phyloP scores from a whole-genome alignment of 2,797 vertebrate genomes.

The Diplodus sargus region DNA sequence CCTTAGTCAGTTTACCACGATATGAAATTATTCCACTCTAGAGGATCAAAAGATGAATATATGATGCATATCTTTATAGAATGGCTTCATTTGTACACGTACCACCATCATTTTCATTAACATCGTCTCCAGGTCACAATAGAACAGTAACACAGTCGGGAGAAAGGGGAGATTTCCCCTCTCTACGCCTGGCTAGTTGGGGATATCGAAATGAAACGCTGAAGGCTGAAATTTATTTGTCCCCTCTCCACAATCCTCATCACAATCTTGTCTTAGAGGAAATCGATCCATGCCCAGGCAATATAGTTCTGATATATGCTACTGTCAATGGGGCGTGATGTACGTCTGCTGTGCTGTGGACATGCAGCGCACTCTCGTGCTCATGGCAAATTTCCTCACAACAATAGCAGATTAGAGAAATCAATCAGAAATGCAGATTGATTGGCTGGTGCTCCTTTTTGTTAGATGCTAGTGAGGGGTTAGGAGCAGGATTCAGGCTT shows the following conservation, averaged over 20 bases:
- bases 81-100: slow-evolving; percentile 1
- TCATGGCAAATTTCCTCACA: slow-evolving; percentile 38
- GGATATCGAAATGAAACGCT: slow-evolving; percentile 40
- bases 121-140: slow-evolving; percentile 13
- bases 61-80: slow-evolving; percentile 20
- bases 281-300: slow-evolving; percentile 65
- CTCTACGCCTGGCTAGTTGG: slow-evolving; percentile 44
- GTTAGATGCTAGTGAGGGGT: background rate
- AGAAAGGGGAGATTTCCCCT: slow-evolving; percentile 30
- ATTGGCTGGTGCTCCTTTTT: background rate
- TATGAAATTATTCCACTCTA: slow-evolving; percentile 32
- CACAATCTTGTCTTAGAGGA: slow-evolving; percentile 58
- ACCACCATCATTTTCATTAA: slow-evolving; percentile 2
- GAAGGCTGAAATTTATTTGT: slow-evolving; percentile 59
- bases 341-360: slow-evolving; percentile 50
- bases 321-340: slow-evolving; percentile 66
- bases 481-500: background rate
- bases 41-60: slow-evolving; percentile 10
- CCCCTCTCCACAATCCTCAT: slow-evolving; percentile 60
- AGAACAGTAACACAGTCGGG: background rate
- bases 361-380: slow-evolving; percentile 27
- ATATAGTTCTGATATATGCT: slow-evolving; percentile 69
- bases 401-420: slow-evolving; percentile 32
- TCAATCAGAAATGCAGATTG: slow-evolving; percentile 25
- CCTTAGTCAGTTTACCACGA: slow-evolving; percentile 31